Conservation (phyloP, 2,113 vertebrate species). For the Erpornis zantholeuca region DNA sequence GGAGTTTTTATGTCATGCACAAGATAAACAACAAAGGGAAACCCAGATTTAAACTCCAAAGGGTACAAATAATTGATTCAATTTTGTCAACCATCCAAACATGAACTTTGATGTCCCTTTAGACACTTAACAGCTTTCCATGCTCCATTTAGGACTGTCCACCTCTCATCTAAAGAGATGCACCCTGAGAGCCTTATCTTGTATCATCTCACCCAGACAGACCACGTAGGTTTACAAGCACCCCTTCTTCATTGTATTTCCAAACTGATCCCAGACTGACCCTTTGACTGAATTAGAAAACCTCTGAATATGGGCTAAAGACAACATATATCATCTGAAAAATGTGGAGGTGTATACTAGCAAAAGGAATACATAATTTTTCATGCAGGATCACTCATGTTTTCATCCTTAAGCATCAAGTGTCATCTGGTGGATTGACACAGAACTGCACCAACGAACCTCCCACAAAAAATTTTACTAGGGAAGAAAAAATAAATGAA, state of each 20-base stretch:
- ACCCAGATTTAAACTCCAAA: background rate
- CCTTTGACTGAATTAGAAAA: background rate
- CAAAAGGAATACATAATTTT: background rate
- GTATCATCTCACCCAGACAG: background rate
- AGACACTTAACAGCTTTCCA: background rate
- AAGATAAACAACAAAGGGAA: background rate
- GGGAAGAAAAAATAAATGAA: background rate
- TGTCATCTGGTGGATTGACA: slow-evolving; percentile 66
- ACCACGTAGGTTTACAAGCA: background rate
- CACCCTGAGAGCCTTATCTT: background rate
- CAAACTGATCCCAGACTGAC: background rate
- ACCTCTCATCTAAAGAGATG: background rate
- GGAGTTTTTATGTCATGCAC: background rate
- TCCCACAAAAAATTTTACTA: background rate
- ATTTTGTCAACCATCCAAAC: background rate
- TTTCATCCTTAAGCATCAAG: slow-evolving; percentile 36
- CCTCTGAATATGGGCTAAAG: background rate
- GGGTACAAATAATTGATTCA: background rate
- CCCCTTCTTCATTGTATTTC: background rate
- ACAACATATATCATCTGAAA: background rate
- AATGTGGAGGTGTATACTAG: background rate
- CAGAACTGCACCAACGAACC: slow-evolving; percentile 47
- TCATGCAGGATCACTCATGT: background rate
- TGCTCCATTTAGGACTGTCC: background rate
- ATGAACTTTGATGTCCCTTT: background rate